Conservation (phyloP, 2,113 vertebrate genomes). For the Neotoma lepida region DNA sequence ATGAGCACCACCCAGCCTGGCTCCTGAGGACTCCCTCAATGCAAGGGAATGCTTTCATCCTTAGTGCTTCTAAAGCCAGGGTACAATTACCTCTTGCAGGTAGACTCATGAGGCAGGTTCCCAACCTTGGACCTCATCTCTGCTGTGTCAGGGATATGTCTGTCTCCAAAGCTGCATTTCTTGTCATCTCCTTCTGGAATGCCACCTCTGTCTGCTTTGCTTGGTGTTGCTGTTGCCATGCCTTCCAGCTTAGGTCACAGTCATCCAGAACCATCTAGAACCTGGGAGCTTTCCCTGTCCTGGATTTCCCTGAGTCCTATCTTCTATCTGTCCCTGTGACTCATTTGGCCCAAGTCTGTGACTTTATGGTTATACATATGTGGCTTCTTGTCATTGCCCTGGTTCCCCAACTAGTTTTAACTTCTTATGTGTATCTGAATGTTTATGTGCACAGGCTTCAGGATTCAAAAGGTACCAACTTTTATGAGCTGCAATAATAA, state of each 20-base stretch:
- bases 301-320: background rate
- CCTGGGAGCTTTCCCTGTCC: background rate
- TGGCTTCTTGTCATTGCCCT: background rate
- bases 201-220: background rate
- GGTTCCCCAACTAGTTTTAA: background rate
- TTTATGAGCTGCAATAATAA: background rate
- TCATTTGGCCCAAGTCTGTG: background rate
- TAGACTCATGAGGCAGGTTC: background rate
- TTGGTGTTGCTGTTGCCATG: background rate
- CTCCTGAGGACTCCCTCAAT: slow-evolving; percentile 29
- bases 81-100: slow-evolving; percentile 44
- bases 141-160: slow-evolving; percentile 20
- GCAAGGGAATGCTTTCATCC: slow-evolving; percentile 59
- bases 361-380: background rate
- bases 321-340: background rate
- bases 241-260: slow-evolving; percentile 57
- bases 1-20: background rate
- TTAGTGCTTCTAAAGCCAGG: background rate
- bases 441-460: background rate
- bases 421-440: background rate
- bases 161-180: background rate
- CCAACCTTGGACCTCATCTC: background rate
- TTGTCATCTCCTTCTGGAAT: background rate
- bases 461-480: slow-evolving; percentile 15
- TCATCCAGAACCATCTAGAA: background rate